Evolutionary conservation across 2,113 vertebrate genomes (phyloP).

Genomic region (Pipa parva): DNA sequence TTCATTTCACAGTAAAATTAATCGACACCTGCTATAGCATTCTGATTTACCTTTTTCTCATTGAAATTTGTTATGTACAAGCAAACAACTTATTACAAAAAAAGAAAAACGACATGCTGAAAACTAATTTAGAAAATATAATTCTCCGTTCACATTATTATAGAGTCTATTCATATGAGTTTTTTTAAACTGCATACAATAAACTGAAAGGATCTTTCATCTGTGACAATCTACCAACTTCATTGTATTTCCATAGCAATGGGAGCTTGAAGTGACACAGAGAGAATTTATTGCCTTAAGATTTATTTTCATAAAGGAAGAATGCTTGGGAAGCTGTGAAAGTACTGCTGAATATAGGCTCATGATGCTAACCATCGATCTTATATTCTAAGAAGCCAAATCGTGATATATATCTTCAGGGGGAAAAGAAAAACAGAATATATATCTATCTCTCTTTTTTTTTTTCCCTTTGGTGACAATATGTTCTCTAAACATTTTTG

Average conservation of each 20-base stretch:
- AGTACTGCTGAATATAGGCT: conserved; percentile 28
- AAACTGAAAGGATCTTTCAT: conserved; percentile 36
- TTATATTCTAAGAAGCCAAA: conserved; percentile 28
- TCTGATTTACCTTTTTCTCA: conserved; percentile 1
- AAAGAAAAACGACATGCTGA: conserved; percentile 11
- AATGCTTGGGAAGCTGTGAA: conserved; percentile 29
- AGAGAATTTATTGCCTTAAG: conserved; percentile 37
- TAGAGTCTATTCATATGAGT: conserved; percentile 26
- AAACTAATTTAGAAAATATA: conserved; percentile 35
- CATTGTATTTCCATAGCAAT: conserved; percentile 41
- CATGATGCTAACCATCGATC: conserved; percentile 25
- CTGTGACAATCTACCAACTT: conserved; percentile 37
- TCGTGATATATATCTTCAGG: conserved; percentile 28
- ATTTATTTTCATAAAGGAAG: conserved; percentile 39
- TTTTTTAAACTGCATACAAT: conserved; percentile 37
- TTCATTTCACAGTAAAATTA: not conserved
- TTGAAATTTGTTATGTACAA: conserved; percentile 8
- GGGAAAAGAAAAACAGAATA: not conserved
- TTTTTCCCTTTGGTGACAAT: conserved; percentile 8
- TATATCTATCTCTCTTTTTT: conserved; percentile 2
- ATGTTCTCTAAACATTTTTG: conserved; percentile 25
- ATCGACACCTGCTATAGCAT: not conserved
- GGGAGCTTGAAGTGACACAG: conserved; percentile 33
- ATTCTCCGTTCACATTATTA: conserved; percentile 35
- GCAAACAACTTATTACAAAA: conserved; percentile 29